Base-by-base conservation (phyloP, 2,888 invertebrate species). In the Hirtodrosophila duncani region DNA sequence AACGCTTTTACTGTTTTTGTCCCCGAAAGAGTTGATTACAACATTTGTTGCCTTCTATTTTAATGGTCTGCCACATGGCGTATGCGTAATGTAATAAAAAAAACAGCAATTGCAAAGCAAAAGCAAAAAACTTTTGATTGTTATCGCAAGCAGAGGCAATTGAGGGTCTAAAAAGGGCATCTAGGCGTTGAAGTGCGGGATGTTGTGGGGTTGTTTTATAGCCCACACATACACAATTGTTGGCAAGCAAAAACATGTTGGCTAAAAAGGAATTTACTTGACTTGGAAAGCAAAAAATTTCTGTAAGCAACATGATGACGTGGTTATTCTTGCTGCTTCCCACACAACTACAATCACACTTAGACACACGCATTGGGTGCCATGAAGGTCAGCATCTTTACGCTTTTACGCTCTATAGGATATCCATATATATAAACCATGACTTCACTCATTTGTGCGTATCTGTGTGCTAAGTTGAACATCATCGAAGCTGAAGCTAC, bases 281-380 rank as follows among this genome's bases (percentile, higher is more conserved):
- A 45, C 33, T 37, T 34, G 13, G 24, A 41, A 21, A 30, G 14
- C 23, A 11, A 8, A 8, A 20, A 44, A 34, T 16, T 62, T 18
- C 50, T 45, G 51, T 49, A 43, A 42, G 30, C 48, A 33, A 48
- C 51, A 46, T 14, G 56, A 65, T 72, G 70, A 74, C 81, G 66
- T 68, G 59, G 55, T 34, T 27, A 62, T 30, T 59, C 42, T 34
- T 38, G 33, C 13, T 51, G 18, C 26, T 8, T 36, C 34, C 18
- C 10, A 23, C 11, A 4, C 27, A 1, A 8, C 23, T 24, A 20
- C 14, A 23, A 7, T 29, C 14, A 37, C 46, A 33, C 11, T 23
- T 8, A 21, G 2, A 11, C 24, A 27, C 9, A 20, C n/a, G 27
- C 21, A 45, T 49, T 29, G 26, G 44, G 20, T 37, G 16, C 21